These are phyloP conservation scores for Tenualosa thibaudeaui DNA, from an alignment of 2,797 vertebrate genomes.

Conservation along the genomic window DNA sequence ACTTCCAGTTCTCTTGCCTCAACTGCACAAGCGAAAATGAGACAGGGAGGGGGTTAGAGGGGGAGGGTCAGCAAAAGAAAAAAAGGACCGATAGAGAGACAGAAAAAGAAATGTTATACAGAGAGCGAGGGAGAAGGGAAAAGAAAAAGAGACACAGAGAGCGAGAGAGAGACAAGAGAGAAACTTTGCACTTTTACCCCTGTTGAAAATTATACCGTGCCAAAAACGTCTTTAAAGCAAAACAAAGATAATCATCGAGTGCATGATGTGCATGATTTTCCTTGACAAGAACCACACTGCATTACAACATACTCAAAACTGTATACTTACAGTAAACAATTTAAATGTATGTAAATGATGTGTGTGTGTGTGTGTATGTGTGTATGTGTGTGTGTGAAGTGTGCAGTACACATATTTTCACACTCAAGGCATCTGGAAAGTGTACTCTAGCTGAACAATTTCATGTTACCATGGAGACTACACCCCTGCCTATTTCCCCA, in stretches of 20 bases:
- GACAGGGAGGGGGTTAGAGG: constrained; percentile 55
- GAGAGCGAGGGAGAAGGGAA: background rate
- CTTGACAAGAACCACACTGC: background rate
- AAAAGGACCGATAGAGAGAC: constrained; percentile 56
- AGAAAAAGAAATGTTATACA: background rate
- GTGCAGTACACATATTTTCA: background rate
- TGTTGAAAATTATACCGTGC: background rate
- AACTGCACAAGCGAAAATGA: constrained; percentile 50
- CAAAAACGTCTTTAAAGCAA: background rate
- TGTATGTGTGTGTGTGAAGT: background rate
- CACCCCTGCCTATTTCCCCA: background rate
- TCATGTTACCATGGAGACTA: constrained; percentile 31
- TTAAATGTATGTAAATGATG: background rate
- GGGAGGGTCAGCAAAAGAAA: constrained; percentile 52
- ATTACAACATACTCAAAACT: background rate
- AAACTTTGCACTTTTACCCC: constrained; percentile 23
- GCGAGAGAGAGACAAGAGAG: constrained; percentile 16
- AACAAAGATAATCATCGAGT: background rate
- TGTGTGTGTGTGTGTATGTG: background rate
- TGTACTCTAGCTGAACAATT: constrained; percentile 16
- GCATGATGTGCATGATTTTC: background rate
- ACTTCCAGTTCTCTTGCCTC: constrained; percentile 67
- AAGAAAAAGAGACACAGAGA: constrained; percentile 43
- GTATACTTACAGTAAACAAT: too few relatives aligned
- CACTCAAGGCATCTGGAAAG: background rate